phyloP scores from a whole-genome alignment of 2,113 vertebrate species.

The Myiozetetes cayanensis region DNA sequence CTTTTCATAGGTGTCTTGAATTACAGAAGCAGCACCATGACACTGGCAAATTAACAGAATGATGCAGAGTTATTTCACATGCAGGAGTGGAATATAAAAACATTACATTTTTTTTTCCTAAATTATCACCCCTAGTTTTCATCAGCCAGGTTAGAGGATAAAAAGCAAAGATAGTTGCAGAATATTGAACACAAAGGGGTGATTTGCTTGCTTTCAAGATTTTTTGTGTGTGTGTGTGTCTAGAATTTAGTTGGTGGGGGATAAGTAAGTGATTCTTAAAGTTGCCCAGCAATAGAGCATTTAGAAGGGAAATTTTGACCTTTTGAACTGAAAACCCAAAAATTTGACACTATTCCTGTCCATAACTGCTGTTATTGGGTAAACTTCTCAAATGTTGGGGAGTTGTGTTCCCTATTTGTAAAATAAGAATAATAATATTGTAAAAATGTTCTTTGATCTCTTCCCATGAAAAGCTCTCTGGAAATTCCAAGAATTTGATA shows the following conservation, averaged over 20 bases:
- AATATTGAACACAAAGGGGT: not conserved
- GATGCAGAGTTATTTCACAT: not conserved
- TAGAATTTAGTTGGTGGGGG: not conserved
- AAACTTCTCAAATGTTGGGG: not conserved
- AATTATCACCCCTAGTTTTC: not conserved
- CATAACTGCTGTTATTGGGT: not conserved
- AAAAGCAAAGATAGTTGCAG: not conserved
- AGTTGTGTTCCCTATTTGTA: not conserved
- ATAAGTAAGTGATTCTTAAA: not conserved
- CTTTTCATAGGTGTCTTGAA: not conserved
- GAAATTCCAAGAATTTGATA: not conserved
- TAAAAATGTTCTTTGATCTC: not conserved
- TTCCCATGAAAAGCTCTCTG: not conserved
- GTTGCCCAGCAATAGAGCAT: not conserved
- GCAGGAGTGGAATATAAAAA: not conserved
- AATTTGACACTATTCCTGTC: not conserved
- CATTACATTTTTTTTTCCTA: rapidly evolving
- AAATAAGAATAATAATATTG: not conserved
- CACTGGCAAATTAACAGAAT: not conserved
- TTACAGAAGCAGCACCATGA: not conserved
- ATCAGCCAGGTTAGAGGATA: not conserved
- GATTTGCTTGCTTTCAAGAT: not conserved
- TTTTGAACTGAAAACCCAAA: not conserved
- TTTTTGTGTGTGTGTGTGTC: too few relatives aligned
- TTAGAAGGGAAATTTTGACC: too few relatives aligned